Base-by-base conservation (phyloP, 2,888 invertebrate genomes). In the Lycia hirtaria region DNA sequence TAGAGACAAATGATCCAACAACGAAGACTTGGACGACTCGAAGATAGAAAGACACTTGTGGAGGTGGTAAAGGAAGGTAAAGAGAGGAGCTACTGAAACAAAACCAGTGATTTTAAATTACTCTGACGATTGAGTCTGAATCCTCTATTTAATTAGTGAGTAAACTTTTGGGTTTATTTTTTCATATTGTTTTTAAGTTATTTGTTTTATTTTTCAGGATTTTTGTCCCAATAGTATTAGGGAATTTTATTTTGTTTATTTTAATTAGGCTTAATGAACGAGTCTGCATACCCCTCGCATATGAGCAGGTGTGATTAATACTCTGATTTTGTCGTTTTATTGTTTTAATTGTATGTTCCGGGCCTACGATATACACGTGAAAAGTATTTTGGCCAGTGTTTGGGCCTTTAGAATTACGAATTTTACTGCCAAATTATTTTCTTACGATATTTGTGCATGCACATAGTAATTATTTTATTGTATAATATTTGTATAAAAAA, bases 371-470 rank as follows among this genome's bases (percentile, higher is more conserved):
- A 47, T 88, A 86, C 41, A 41, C 88, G 84, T 85, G 80, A 88
- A 83, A 90, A 92, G 88, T 90, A 88, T 90, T 90, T 89, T 87
- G 91, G 91, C 89, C 90, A 85, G 84, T 87, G 82, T 87, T 68
- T 85, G 83, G 90, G 91, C 90, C 90, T 89, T 88, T 91, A 91
- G 88, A 85, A 75, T 87, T 91, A 92, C 88, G 91, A 91, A 91
- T 91, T 89, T 92, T 92, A 92, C 92, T 92, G 92, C 92, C 92
- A 92, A 92, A 90, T 92, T 92, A 89, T 91, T 91, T 92, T 91
- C 89, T 87, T 91, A 91, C 88, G 80, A 87, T 89, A 88, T 89
- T 90, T 90, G 91, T 89, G 91, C 88, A 88, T 91, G 88, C 89
- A 90, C 89, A 88, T 88, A 84, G 87, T 88, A 88, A 90, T 91